Evolutionary conservation across 2,797 vertebrate genomes (phyloP).

Genomic region (Myoxocephalus aenaeus): DNA sequence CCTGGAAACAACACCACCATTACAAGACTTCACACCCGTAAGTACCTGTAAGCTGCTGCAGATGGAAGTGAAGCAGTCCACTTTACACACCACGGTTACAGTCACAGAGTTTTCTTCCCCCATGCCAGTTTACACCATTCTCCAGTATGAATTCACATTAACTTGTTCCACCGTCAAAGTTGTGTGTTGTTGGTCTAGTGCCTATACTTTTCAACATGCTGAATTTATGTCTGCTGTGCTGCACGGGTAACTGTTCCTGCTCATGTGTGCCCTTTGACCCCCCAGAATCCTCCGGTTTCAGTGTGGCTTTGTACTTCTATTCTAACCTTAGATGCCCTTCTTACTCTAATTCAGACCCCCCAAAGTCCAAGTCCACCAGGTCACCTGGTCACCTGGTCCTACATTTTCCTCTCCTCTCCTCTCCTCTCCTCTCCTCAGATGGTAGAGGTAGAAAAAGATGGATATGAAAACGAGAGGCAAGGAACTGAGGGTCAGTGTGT

Average conservation of each 20-base stretch:
- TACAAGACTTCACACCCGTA: conserved; percentile 57
- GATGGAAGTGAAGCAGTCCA: conserved; percentile 46
- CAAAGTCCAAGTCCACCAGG: conserved; percentile 22
- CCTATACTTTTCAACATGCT: background rate
- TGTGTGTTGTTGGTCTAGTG: background rate
- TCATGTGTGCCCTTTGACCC: conserved; percentile 36
- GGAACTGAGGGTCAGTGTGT: conserved; percentile 19
- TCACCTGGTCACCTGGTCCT: conserved; percentile 2
- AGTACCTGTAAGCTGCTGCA: conserved; percentile 52
- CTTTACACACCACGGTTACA: conserved; percentile 23
- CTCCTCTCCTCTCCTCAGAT: background rate
- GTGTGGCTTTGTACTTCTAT: conserved; percentile 19
- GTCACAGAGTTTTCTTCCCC: background rate
- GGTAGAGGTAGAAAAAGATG: background rate
- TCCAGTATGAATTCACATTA: background rate
- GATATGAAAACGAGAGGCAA: conserved; percentile 7
- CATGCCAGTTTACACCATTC: background rate
- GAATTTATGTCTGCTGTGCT: conserved; percentile 5
- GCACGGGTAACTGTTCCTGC: conserved; percentile 11
- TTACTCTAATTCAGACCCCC: conserved; percentile 33
- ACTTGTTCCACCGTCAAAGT: conserved; percentile 2
- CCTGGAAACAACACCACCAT: conserved; percentile 52
- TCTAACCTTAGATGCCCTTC: conserved; percentile 29
- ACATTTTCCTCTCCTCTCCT: background rate
- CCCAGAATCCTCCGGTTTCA: conserved; percentile 40